These are phyloP conservation scores for Brachionus rubens DNA, from an alignment of 1,140 invertebrate genomes.

Conservation along the genomic window DNA sequence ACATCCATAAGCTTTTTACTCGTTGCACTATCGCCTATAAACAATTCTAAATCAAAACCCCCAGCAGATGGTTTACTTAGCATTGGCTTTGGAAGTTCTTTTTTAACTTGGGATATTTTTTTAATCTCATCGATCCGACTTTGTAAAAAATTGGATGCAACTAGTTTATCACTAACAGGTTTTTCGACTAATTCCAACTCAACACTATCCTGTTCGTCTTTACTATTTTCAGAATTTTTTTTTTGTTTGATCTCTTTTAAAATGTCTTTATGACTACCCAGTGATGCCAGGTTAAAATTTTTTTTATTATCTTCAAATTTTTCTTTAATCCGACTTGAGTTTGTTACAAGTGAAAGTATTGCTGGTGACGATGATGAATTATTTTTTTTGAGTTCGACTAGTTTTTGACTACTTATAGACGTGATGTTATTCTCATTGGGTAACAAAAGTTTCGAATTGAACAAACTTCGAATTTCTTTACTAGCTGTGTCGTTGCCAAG, in stretches of 20 bases:
- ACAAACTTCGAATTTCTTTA: slow-evolving; percentile 28
- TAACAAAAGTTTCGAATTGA: slow-evolving; percentile 33
- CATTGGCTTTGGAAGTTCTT: background rate
- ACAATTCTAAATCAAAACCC: slow-evolving; percentile 41
- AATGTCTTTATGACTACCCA: slow-evolving; percentile 38
- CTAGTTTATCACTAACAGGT: background rate
- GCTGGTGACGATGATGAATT: background rate
- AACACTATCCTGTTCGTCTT: background rate
- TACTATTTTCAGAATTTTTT: background rate
- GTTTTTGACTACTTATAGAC: slow-evolving; percentile 20
- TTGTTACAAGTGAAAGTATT: background rate
- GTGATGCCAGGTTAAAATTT: background rate
- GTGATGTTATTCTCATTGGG: slow-evolving; percentile 28
- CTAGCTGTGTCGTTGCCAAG: background rate
- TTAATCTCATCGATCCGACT: slow-evolving; percentile 30
- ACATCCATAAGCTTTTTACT: slow-evolving; percentile 42
- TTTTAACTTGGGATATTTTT: background rate
- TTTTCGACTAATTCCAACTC: background rate
- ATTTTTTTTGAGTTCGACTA: slow-evolving; percentile 31
- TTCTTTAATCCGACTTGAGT: slow-evolving; percentile 9
- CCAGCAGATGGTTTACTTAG: background rate
- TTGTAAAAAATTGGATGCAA: background rate
- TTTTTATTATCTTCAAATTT: slow-evolving; percentile 36
- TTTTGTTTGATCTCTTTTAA: slow-evolving; percentile 34
- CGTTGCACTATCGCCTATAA: slow-evolving; percentile 14